These are phyloP conservation scores for Prunella strophiata DNA, from an alignment of 2,797 vertebrate genomes.

Conservation along the genomic window DNA sequence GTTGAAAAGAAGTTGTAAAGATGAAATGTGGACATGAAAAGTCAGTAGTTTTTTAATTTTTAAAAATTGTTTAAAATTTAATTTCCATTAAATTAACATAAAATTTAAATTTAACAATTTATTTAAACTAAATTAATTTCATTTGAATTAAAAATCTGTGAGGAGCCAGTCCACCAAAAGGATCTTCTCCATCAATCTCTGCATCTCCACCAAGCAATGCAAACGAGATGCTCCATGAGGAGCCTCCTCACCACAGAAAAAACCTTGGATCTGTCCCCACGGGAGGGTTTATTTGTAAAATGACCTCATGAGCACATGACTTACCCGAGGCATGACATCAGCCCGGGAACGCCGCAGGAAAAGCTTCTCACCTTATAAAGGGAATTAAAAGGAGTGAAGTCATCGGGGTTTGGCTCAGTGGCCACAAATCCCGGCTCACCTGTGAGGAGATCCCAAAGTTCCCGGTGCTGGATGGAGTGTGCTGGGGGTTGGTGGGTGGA, in stretches of 20 bases:
- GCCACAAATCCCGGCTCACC: background rate
- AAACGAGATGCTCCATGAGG: rapidly evolving
- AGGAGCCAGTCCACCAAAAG: background rate
- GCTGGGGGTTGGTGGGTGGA: background rate
- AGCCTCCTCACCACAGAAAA: rapidly evolving
- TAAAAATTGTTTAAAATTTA: too few relatives aligned
- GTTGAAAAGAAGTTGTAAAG: too few relatives aligned
- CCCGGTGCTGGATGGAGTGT: rapidly evolving
- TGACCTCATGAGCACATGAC: background rate
- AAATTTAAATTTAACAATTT: too few relatives aligned
- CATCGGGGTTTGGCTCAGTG: background rate
- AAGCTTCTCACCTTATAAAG: background rate
- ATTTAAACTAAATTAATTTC: too few relatives aligned
- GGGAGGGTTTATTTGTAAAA: background rate
- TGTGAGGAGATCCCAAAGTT: background rate
- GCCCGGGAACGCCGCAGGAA: background rate
- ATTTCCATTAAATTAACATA: too few relatives aligned
- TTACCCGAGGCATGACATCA: background rate
- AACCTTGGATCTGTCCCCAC: rapidly evolving
- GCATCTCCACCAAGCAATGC: background rate
- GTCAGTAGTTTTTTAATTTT: too few relatives aligned
- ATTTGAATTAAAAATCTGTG: background rate
- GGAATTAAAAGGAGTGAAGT: background rate
- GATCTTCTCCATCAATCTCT: background rate
- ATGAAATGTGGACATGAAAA: too few relatives aligned